Evolutionary conservation across 1,140 invertebrate species (phyloP).

Genomic region (Papilio helenus): DNA sequence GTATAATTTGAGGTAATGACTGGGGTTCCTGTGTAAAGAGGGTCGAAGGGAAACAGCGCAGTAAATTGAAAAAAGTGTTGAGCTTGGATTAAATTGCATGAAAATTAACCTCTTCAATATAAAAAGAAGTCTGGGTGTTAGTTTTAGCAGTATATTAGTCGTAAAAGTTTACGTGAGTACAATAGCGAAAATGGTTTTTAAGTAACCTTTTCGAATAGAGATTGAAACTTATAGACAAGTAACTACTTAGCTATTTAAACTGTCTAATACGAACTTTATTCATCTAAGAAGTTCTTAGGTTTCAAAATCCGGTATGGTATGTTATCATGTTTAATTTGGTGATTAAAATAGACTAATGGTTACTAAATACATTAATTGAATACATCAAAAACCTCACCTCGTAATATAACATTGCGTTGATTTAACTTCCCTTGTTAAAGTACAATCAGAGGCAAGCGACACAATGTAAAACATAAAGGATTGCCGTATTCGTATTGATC

Average conservation of each 20-base stretch:
- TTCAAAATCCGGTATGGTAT: no score
- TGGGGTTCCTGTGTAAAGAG: slow-evolving; percentile 20
- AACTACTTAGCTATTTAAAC: no score
- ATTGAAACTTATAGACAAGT: no score
- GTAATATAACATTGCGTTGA: neutral
- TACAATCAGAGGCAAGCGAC: neutral
- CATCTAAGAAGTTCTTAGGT: no score
- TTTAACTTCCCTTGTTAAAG: neutral
- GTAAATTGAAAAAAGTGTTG: slow-evolving; percentile 21
- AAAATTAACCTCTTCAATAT: neutral
- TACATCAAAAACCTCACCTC: neutral
- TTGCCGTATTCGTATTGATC: slow-evolving; percentile 16
- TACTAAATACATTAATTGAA: neutral
- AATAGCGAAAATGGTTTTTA: neutral
- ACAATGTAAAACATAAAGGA: slow-evolving; percentile 15
- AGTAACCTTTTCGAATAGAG: no score
- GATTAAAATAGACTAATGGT: no score
- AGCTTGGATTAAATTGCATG: neutral
- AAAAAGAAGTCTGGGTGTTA: neutral
- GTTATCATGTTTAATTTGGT: no score
- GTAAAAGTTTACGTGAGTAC: neutral
- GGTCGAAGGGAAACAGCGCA: neutral
- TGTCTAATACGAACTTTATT: no score
- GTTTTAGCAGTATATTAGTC: neutral
- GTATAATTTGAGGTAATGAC: slow-evolving; percentile 34